These are phyloP conservation scores for Cydia pomonella DNA, from an alignment of 1,140 invertebrate species.

Conservation along the genomic window DNA sequence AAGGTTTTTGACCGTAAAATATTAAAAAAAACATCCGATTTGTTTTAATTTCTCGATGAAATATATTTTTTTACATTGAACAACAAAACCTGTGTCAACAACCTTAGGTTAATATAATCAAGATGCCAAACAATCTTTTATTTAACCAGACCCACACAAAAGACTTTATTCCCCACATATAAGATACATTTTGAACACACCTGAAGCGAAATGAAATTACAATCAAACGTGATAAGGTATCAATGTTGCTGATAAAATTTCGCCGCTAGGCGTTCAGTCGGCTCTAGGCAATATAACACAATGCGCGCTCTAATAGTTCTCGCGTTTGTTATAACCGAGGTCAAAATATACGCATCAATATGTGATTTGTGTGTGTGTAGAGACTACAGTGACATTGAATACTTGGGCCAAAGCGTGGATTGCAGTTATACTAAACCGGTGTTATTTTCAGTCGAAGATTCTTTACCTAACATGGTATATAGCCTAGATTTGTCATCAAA, in stretches of 20 bases:
- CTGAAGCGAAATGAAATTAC: slow-evolving; percentile 58
- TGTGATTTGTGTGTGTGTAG: slow-evolving; percentile 62
- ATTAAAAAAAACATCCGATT: background rate
- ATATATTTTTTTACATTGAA: too few species aligned
- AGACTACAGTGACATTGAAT: slow-evolving; percentile 52
- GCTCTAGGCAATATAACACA: slow-evolving; percentile 39
- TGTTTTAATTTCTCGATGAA: too few species aligned
- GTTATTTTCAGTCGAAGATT: slow-evolving; percentile 47
- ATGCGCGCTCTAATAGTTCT: slow-evolving; percentile 44
- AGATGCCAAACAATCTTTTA: slow-evolving; percentile 28
- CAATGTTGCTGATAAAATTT: slow-evolving; percentile 44
- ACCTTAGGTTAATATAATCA: slow-evolving; percentile 4
- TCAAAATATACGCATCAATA: slow-evolving; percentile 45
- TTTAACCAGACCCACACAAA: background rate
- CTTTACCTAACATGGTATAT: slow-evolving; percentile 53
- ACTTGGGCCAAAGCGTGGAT: slow-evolving; percentile 55
- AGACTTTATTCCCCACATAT: slow-evolving; percentile 36
- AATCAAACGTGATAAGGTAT: slow-evolving; percentile 65
- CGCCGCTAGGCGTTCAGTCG: slow-evolving; percentile 5
- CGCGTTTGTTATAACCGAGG: slow-evolving; percentile 42
- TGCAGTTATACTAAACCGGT: slow-evolving; percentile 58
- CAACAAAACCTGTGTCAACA: slow-evolving; percentile 18
- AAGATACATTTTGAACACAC: slow-evolving; percentile 19
- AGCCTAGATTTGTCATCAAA: slow-evolving; percentile 69
- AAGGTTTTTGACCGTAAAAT: too few species aligned